Evolutionary conservation across 1,140 invertebrate species (phyloP).

Genomic region (Andrena cerasifolii): DNA sequence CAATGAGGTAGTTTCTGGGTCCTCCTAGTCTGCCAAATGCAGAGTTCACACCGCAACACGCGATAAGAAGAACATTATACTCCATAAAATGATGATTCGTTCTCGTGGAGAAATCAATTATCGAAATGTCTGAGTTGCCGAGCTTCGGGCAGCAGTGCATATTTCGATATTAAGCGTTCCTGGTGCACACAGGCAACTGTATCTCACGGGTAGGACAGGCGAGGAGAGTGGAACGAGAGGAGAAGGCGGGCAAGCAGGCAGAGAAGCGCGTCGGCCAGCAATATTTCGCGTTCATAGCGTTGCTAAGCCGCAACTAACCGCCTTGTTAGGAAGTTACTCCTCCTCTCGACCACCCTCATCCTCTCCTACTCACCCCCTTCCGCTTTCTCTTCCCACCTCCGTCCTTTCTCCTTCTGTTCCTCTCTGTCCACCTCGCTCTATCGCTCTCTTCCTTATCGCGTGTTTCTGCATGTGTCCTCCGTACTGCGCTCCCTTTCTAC

Average conservation of each 20-base stretch:
- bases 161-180: conserved; percentile 60
- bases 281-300: conserved; percentile 78
- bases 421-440: conserved; percentile 31
- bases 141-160: conserved; percentile 39
- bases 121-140: conserved; percentile 51
- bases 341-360: conserved; percentile 59
- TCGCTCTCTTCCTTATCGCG: conserved; percentile 39
- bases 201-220: conserved; percentile 30
- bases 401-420: conserved; percentile 37
- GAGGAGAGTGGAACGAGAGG: not conserved
- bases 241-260: not conserved
- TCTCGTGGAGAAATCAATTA: conserved; percentile 60
- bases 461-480: not conserved
- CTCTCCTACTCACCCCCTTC: conserved; percentile 57
- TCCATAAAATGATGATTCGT: not conserved
- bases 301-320: conserved; percentile 80
- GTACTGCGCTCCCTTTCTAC: not conserved
- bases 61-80: not conserved
- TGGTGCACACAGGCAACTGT: conserved; percentile 26
- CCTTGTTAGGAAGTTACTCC: conserved; percentile 81
- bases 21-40: too few relatives aligned
- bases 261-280: conserved; percentile 56
- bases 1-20: too few relatives aligned
- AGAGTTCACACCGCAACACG: too few relatives aligned
- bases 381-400: conserved; percentile 54